Evolutionary conservation across 2,113 vertebrate genomes (phyloP), one percentile per base, ranked within the genome.

Genomic region (Chascanopsetta lugubris): DNA sequence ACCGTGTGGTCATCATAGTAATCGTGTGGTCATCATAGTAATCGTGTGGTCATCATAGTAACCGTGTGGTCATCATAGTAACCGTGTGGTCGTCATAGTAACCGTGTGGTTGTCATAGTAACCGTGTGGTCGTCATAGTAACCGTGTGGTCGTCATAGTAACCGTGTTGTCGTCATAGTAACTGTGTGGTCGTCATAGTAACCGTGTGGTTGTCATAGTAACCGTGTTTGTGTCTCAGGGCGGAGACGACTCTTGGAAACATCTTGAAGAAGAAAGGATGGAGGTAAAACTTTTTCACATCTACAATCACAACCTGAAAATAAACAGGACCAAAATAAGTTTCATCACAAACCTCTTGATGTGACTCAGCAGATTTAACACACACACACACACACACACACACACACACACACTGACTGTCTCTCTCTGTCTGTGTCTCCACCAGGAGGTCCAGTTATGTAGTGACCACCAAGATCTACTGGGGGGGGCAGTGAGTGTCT

Each of bases 401-500:
- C 48, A 29, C 49, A 29, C 8, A 29, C 8, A 17, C 9, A 15
- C 34, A 38, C 34, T 34, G 32, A 34, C 13, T 11, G 12, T 30
- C 2, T 5, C 11, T 43, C 24, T 22, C 21, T 21, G 1, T 43
- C n/a, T 46, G 26, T 32, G 5, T 26, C 6, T 34, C 34, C n/a
- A 57, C 5, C 65, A 92, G 92, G 60, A 84, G 94, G 65, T 94
- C 94, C 62, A 95, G 93, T 67, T 95, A 93, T 21, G 92, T 95
- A 26, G 90, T 95, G 62, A 94, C 94, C 61, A 95, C 94, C 0
- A 95, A 95, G 83, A 92, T 95, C 76, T 94, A 93, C 87, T 91
- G 93, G 94, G 94, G 94, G 72, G 94, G 94, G 89, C 93, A 93
- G 94, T 95, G 89, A 94, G 94, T 94, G n/a, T 42, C 38, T 42